Percentiles rank a stretch among this genome's conserved stretches.
Evolutionary conservation across 2,888 invertebrate species (phyloP).

Genomic region (Cancer borealis): DNA sequence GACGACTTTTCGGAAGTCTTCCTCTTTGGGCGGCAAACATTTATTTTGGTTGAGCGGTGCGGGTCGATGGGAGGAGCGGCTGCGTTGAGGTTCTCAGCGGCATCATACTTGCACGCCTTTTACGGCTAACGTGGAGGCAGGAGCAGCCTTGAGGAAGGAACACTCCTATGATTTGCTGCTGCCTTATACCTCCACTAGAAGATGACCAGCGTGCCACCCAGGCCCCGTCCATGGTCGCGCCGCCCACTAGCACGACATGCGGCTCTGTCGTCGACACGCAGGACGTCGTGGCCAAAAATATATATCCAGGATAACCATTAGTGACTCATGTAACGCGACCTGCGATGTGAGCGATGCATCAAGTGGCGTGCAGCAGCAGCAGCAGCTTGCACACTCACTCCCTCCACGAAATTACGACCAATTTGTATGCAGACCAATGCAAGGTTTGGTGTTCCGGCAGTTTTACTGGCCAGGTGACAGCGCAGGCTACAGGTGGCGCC

Average conservation of each 20-base stretch:
- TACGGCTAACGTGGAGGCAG: neutral
- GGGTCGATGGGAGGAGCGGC: slow-evolving; percentile 41
- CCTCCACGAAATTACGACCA: neutral
- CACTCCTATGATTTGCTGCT: neutral
- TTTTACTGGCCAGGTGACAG: neutral
- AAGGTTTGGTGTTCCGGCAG: neutral
- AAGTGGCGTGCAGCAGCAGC: neutral
- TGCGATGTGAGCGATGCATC: neutral
- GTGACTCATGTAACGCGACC: slow-evolving; percentile 12
- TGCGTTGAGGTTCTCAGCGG: neutral
- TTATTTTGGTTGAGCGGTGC: slow-evolving; percentile 33
- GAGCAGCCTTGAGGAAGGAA: slow-evolving; percentile 3
- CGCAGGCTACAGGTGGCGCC: neutral
- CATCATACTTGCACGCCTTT: slow-evolving; percentile 24
- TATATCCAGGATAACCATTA: neutral
- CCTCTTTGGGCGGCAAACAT: slow-evolving; percentile 35
- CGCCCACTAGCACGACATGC: neutral
- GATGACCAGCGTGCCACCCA: neutral
- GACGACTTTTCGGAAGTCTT: neutral
- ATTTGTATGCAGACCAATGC: neutral
- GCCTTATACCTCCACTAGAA: neutral
- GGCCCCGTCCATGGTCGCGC: neutral
- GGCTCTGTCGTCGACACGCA: neutral
- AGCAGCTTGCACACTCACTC: neutral
- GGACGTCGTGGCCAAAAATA: neutral